Evolutionary conservation across 2,797 vertebrate species (phyloP).

Genomic region (Momotus momota): DNA sequence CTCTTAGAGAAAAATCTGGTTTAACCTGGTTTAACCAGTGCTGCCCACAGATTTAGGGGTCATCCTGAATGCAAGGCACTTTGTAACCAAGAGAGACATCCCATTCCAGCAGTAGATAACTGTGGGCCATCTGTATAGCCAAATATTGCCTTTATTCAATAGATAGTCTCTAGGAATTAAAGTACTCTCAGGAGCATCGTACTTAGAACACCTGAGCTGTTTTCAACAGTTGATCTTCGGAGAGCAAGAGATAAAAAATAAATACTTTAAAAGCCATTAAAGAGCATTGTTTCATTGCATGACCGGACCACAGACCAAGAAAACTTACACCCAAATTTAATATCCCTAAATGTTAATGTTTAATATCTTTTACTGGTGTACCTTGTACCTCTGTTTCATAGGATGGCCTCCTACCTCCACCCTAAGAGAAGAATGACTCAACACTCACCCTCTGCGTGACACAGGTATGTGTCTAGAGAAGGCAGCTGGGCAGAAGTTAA

Average conservation of each 20-base stretch:
- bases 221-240: not conserved
- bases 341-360: not conserved
- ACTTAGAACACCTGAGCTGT: not conserved
- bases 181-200: not conserved
- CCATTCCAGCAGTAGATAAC: not conserved
- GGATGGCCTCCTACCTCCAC: not conserved
- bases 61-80: not conserved
- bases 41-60: not conserved
- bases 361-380: not conserved
- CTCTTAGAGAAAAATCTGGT: not conserved
- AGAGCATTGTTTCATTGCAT: not conserved
- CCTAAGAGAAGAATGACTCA: not conserved
- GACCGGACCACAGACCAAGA: not conserved
- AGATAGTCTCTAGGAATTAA: no score
- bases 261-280: not conserved
- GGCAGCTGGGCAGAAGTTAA: not conserved
- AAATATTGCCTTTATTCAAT: not conserved
- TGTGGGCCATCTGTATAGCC: not conserved
- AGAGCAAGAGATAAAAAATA: not conserved
- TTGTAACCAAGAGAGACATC: not conserved
- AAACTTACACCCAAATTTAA: not conserved
- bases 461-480: fast-evolving
- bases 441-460: not conserved
- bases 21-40: not conserved
- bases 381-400: not conserved